phyloP scores from a whole-genome alignment of 1,140 invertebrate species.

The Drosophila jambulina region DNA sequence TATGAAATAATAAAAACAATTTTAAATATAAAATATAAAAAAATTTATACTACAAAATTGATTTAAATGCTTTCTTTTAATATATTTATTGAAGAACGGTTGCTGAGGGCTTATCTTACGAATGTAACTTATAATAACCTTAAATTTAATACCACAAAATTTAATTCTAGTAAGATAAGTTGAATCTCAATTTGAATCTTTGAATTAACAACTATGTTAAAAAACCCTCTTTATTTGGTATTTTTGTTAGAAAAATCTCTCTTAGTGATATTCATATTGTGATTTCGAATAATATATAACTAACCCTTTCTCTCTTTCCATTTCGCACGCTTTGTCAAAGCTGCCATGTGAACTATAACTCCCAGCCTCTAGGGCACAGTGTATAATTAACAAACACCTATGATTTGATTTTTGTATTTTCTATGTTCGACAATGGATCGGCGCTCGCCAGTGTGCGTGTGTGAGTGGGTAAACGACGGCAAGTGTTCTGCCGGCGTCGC shows the following conservation, averaged over 20 bases:
- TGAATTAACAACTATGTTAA: background rate
- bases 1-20: too few relatives aligned
- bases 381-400: constrained; percentile 73
- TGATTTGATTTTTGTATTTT: constrained; percentile 69
- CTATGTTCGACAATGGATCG: constrained; percentile 60
- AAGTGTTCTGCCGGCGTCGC: constrained; percentile 69
- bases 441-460: constrained; percentile 20
- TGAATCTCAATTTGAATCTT: background rate
- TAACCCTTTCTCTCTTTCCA: constrained; percentile 16
- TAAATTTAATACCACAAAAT: background rate
- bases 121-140: background rate
- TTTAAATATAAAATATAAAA: too few relatives aligned
- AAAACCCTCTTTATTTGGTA: background rate
- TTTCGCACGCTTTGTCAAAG: background rate
- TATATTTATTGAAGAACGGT: background rate
- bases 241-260: background rate
- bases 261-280: background rate
- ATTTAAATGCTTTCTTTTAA: too few relatives aligned
- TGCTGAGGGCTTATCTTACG: background rate
- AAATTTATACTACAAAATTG: too few relatives aligned
- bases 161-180: background rate
- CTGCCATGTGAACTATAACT: constrained; percentile 15
- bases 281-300: background rate
- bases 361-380: constrained; percentile 40
- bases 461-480: constrained; percentile 76